These are phyloP conservation scores for Drosophila busckii DNA, from an alignment of 1,140 invertebrate genomes.

Conservation along the genomic window DNA sequence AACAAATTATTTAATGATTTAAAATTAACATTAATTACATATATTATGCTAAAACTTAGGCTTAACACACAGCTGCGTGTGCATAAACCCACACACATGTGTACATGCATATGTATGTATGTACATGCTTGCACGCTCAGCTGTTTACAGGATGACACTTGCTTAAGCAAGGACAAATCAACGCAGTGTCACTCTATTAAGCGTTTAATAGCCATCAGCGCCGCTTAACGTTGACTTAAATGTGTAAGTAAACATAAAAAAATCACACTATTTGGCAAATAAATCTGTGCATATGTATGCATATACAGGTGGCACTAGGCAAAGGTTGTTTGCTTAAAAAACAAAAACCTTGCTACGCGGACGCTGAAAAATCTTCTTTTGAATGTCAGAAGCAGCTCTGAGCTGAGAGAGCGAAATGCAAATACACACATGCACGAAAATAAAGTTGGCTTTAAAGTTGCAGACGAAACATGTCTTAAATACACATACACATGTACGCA, in stretches of 20 bases:
- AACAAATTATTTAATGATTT: too few species aligned
- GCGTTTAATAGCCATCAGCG: slow-evolving; percentile 9
- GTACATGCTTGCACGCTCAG: not conserved
- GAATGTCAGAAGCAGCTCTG: slow-evolving; percentile 66
- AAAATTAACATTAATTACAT: slow-evolving; percentile 12
- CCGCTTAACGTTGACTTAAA: too few species aligned
- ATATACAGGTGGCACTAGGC: slow-evolving; percentile 10
- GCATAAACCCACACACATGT: slow-evolving; percentile 2
- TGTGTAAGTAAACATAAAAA: slow-evolving; percentile 8
- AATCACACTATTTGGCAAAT: slow-evolving; percentile 20
- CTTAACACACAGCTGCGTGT: too few species aligned
- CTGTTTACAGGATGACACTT: slow-evolving; percentile 20
- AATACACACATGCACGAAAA: slow-evolving; percentile 6
- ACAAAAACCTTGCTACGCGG: slow-evolving; percentile 49
- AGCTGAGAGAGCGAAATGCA: slow-evolving; percentile 27
- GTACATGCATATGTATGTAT: not conserved
- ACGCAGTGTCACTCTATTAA: slow-evolving; percentile 24
- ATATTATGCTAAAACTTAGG: slow-evolving; percentile 25
- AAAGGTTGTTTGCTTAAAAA: slow-evolving; percentile 26
- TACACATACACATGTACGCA: slow-evolving; percentile 15
- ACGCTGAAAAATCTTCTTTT: slow-evolving; percentile 47
- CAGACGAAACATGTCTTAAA: slow-evolving; percentile 56
- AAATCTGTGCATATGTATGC: slow-evolving; percentile 19
- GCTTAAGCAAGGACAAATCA: slow-evolving; percentile 18
- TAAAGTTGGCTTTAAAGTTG: slow-evolving; percentile 35